phyloP scores from a whole-genome alignment of 2,113 vertebrate species.

The Callithrix jacchus region DNA sequence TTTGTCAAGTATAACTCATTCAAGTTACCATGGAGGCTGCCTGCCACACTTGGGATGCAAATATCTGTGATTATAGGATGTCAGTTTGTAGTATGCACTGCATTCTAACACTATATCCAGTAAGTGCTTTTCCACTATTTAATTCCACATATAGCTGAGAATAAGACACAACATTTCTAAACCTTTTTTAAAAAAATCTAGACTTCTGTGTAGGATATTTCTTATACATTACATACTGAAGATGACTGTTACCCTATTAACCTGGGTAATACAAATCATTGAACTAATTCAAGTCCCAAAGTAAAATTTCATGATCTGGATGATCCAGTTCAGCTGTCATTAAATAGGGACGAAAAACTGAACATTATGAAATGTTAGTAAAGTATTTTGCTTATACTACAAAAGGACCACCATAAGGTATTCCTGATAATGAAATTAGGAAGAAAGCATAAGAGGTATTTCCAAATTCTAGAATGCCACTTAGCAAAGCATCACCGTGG shows the following conservation, averaged over 20 bases:
- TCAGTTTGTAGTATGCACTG: neutral
- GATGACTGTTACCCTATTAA: neutral
- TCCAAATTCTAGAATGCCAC: neutral
- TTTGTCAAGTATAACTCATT: slow-evolving; percentile 60
- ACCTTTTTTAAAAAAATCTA: neutral
- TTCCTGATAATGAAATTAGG: neutral
- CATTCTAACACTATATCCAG: neutral
- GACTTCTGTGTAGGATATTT: neutral
- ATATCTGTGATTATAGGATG: neutral
- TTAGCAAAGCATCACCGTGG: neutral
- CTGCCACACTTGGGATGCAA: neutral
- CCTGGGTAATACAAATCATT: neutral
- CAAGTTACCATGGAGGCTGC: slow-evolving; percentile 52
- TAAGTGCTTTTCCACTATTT: slow-evolving; percentile 36
- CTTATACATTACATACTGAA: neutral
- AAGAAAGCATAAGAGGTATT: neutral
- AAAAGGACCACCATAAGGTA: neutral
- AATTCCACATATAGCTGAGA: neutral
- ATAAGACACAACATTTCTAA: neutral
- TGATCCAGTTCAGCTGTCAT: neutral
- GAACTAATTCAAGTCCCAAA: neutral
- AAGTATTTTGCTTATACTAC: neutral
- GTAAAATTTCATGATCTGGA: neutral
- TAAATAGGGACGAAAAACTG: neutral
- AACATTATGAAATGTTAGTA: neutral